These are phyloP conservation scores for Ichneumoninae sp. DNA, from an alignment of 2,888 invertebrate species.

Conservation along the genomic window DNA sequence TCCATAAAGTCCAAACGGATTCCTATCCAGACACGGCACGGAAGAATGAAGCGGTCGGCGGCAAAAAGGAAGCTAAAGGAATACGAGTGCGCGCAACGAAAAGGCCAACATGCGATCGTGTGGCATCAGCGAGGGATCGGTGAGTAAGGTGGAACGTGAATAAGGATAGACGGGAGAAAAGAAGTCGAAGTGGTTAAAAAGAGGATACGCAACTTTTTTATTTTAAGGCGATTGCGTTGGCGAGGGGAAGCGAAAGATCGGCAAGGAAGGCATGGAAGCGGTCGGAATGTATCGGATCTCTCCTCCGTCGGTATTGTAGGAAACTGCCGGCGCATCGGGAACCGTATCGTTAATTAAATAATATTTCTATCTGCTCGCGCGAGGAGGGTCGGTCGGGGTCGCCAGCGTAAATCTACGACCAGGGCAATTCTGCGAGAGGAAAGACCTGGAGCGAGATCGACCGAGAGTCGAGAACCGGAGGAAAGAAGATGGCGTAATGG, in stretches of 20 bases:
- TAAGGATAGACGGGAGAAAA: slow-evolving; percentile 19
- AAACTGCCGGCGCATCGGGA: slow-evolving; percentile 32
- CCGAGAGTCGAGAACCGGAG: background rate
- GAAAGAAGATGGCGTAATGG: background rate
- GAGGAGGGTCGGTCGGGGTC: slow-evolving; percentile 14
- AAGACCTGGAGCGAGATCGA: background rate
- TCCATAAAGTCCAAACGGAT: slow-evolving; percentile 12
- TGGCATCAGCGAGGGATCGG: too few relatives aligned
- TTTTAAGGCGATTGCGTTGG: slow-evolving; percentile 53
- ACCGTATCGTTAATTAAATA: slow-evolving; percentile 82
- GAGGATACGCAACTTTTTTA: slow-evolving; percentile 63
- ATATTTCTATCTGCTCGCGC: slow-evolving; percentile 79
- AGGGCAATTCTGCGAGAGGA: slow-evolving; percentile 52
- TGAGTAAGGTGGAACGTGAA: slow-evolving; percentile 12
- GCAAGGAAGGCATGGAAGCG: background rate
- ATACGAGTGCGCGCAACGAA: slow-evolving; percentile 8
- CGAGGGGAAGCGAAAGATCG: background rate
- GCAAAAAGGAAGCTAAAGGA: slow-evolving; percentile 1
- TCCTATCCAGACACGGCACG: background rate
- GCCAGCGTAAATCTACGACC: slow-evolving; percentile 64
- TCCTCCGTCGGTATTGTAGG: slow-evolving; percentile 21
- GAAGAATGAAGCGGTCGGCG: slow-evolving; percentile 30
- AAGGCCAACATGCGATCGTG: slow-evolving; percentile 3
- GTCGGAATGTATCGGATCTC: background rate
- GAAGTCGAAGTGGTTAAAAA: slow-evolving; percentile 47